phyloP scores from a whole-genome alignment of 1,140 invertebrate genomes.

The Brachionus calyciflorus region DNA sequence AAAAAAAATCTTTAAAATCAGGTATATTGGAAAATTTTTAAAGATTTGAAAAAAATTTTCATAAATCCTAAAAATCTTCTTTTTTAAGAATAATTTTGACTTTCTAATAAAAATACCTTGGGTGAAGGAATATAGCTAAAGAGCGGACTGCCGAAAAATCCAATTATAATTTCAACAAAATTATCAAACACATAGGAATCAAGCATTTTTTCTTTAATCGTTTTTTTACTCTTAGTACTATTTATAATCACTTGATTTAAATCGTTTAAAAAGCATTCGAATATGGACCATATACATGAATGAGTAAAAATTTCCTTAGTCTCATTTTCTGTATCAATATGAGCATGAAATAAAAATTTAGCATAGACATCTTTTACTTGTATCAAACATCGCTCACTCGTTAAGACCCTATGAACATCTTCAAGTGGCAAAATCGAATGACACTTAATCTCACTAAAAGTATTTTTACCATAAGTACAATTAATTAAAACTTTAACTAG shows the following conservation, averaged over 20 bases:
- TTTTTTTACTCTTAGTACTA: not conserved
- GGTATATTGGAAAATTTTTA: too few relatives aligned
- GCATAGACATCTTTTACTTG: slow-evolving; percentile 96
- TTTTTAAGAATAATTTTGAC: too few relatives aligned
- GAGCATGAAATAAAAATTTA: slow-evolving; percentile 96
- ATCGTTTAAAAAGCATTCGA: not conserved
- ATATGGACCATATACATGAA: slow-evolving; percentile 11
- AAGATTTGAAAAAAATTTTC: too few relatives aligned
- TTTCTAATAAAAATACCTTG: too few relatives aligned
- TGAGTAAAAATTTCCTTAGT: slow-evolving; percentile 29
- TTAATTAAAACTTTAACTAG: slow-evolving; percentile 86
- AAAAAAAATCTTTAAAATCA: not conserved
- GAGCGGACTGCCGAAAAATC: slow-evolving; percentile 8
- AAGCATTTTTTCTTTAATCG: not conserved
- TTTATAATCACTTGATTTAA: not conserved
- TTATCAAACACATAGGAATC: not conserved
- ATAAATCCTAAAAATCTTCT: too few relatives aligned
- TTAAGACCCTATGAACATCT: slow-evolving; percentile 91
- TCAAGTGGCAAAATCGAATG: slow-evolving; percentile 91
- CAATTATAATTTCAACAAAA: slow-evolving; percentile 29
- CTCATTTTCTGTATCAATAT: slow-evolving; percentile 98
- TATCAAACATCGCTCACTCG: slow-evolving; percentile 73
- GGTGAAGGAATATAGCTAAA: slow-evolving; percentile 5
- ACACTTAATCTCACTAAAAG: slow-evolving; percentile 97
- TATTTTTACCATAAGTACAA: slow-evolving; percentile 98